Evolutionary conservation across 2,113 vertebrate genomes (phyloP).

Genomic region (Apteryx owenii): DNA sequence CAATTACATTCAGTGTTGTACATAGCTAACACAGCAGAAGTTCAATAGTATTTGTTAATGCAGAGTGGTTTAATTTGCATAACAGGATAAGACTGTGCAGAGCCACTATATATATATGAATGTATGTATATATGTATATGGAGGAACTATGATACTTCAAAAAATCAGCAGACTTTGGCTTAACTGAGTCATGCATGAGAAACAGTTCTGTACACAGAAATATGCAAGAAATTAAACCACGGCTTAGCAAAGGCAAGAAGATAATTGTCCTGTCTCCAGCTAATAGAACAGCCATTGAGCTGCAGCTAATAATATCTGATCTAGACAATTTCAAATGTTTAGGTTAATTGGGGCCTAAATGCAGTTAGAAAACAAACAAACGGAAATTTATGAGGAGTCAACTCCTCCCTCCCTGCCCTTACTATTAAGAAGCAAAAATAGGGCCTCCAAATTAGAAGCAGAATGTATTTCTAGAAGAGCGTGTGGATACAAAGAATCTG

Average conservation of each 20-base stretch:
- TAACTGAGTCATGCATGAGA: neutral
- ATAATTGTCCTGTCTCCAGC: constrained; percentile 21
- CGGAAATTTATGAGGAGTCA: neutral
- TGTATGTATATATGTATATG: rapidly evolving
- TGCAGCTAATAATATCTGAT: constrained; percentile 21
- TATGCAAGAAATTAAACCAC: constrained; percentile 14
- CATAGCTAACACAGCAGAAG: neutral
- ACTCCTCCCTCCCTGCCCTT: neutral
- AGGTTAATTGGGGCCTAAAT: neutral
- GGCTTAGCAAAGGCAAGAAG: constrained; percentile 11
- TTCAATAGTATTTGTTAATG: neutral
- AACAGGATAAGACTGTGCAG: neutral
- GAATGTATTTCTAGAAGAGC: neutral
- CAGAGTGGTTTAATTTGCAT: neutral
- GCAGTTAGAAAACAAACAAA: neutral
- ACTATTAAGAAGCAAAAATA: neutral
- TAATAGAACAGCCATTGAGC: constrained; percentile 11
- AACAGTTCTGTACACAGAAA: neutral
- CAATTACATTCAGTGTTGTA: neutral
- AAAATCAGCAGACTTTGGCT: neutral
- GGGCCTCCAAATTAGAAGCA: neutral
- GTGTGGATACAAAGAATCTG: neutral
- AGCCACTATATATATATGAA: neutral
- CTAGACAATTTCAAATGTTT: constrained; percentile 21
- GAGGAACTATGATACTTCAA: neutral